Evolutionary conservation across 2,113 vertebrate genomes (phyloP).

Genomic region (Rhizomys pruinosus): DNA sequence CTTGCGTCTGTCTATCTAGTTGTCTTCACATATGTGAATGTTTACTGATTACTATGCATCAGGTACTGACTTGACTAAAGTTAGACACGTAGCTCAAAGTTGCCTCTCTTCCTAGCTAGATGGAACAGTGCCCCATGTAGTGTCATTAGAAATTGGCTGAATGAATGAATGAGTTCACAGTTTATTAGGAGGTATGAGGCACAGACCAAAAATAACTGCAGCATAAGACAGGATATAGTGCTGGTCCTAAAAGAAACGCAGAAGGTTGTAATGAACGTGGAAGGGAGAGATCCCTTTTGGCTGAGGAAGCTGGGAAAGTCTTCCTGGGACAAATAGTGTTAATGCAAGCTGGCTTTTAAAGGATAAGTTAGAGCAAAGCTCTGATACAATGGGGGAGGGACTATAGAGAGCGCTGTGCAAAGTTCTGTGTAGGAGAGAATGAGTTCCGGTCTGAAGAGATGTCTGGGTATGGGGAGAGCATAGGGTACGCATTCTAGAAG

Average conservation of each 20-base stretch:
- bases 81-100: background rate
- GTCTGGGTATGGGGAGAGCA: background rate
- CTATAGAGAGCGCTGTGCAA: rapidly evolving
- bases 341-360: background rate
- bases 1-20: background rate
- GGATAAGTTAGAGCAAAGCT: background rate
- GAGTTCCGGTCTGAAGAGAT: background rate
- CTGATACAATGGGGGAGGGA: background rate
- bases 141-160: background rate
- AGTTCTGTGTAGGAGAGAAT: background rate
- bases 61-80: background rate
- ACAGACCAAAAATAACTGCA: constrained; percentile 48
- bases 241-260: background rate
- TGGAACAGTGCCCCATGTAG: background rate
- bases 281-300: background rate
- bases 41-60: background rate
- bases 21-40: background rate
- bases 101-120: background rate
- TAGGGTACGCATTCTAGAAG: background rate
- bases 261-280: background rate
- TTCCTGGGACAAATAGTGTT: background rate
- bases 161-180: constrained; percentile 66
- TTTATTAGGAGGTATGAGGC: constrained; percentile 63
- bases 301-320: background rate
- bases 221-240: background rate